Evolutionary conservation across 1,140 invertebrate genomes (phyloP), one percentile per base, ranked within the genome.

Genomic region (Trichoplusia ni): DNA sequence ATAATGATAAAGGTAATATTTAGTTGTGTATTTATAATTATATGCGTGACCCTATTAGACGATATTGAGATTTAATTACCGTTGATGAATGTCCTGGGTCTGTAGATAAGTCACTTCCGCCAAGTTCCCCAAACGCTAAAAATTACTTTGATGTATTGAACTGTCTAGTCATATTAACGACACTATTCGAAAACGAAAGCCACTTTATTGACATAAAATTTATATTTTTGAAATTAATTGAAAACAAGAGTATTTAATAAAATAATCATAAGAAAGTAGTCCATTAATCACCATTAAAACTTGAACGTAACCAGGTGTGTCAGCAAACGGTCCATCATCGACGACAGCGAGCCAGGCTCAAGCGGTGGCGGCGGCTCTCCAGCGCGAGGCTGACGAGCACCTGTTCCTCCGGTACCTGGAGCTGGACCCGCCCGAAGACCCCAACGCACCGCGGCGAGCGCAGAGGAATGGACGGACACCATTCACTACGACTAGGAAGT

Each of bases 361-460:
- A 54, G 67, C 73, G 14, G 83, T 90, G 25, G 81, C 85, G 27
- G 92, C 92, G 3, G 91, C 93, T 9, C 90, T 94, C 58, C 94
- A 94, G 67, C 90, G 93, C 8, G 92, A 93, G 66, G 94, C 94
- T n/a, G 94, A 94, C 64, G 94, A 94, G 77, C 94, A 94, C 84
- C 79, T 94, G 37, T 96, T 96, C 82, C 91, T 97, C 23, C 91
- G 95, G 60, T 95, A 96, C 76, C 86, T 97, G 67, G 95, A 96
- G 81, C 90, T 97, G 53, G 96, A 96, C 81, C 95, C 95, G 0
- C 91, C 92, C 18, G 90, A 94, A 67, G 92, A 93, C 16, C 89
- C 90, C 2, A 89, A 91, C 2, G 91, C 89, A 37, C 92, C 92
- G 35, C 92, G 91, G 65, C 83, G 89, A 7, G 63, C 86, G 0